Base-by-base conservation (phyloP, 2,888 invertebrate genomes). In the Pseudoips prasinana region DNA sequence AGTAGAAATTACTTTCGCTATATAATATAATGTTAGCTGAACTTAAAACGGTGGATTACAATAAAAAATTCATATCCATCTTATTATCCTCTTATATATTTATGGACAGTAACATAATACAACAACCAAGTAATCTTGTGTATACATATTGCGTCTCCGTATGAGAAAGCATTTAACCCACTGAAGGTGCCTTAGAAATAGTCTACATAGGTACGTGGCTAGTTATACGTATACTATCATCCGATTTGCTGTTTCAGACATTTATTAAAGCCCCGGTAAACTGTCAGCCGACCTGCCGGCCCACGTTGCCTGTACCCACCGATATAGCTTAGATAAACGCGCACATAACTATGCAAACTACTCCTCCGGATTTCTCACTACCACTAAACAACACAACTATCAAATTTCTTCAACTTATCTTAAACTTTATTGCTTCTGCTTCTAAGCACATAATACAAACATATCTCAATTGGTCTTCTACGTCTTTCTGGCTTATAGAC, bases 321-420 rank as follows among this genome's bases (percentile, higher is more conserved):
- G 72, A 80, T 78, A 77, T 73, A 76, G 72, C 79, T 82, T 76
- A 81, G 82, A 82, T 83, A 83, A 82, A 82, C 76, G 74, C 58
- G 63, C 70, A 82, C 78, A 80, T 84, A 81, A 72, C 81, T 82
- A 84, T 84, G 79, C 79, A 84, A 84, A 83, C 81, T 80, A 78
- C 76, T 76, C 71, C 69, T 65, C 60, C 40, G 34, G 49, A 46
- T 34, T 22, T 22, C 27, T 10, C 9, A 9, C 33, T 35, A 17
- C 14, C 11, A 30, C 42, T 49, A 46, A 60, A 73, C 46, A 54
- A 50, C 71, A 25, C 53, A 78, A 68, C 53, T 46, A 17, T 36
- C 18, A 10, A 24, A 2, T 26, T 31, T 23, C 28, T 8, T 18
- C 60, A 66, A 61, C 18, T 44, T 23, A 79, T 57, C 66, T 40